phyloP scores from a whole-genome alignment of 2,113 vertebrate genomes.

The Chauna torquata region DNA sequence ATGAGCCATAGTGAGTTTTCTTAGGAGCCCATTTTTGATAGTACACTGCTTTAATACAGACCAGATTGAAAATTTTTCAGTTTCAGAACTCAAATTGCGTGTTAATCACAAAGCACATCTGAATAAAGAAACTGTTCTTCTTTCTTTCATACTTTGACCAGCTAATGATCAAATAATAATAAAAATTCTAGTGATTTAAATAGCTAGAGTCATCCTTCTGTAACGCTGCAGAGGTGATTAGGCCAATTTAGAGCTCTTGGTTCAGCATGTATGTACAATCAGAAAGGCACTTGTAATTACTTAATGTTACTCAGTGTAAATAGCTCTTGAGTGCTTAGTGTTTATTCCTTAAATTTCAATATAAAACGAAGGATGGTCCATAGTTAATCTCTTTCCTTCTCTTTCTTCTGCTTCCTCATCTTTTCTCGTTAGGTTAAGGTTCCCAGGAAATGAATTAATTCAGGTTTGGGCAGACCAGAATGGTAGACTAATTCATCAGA shows the following conservation, averaged over 20 bases:
- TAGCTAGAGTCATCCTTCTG: not conserved
- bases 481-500: not conserved
- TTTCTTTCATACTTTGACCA: not conserved
- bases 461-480: not conserved
- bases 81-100: not conserved
- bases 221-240: not conserved
- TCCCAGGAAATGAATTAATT: not conserved
- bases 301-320: not conserved
- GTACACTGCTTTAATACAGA: not conserved
- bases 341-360: not conserved
- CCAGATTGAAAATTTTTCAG: not conserved
- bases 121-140: not conserved
- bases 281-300: not conserved
- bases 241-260: not conserved
- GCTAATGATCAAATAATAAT: not conserved
- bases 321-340: not conserved
- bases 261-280: not conserved
- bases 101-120: not conserved
- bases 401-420: not conserved
- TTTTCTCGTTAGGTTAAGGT: not conserved
- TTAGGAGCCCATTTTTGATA: not conserved
- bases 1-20: not conserved
- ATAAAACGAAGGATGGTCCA: not conserved
- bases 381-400: not conserved
- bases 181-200: not conserved